Evolutionary conservation across 2,113 vertebrate genomes (phyloP), one percentile per base, ranked within the genome.

Genomic region (Myiozetetes cayanensis): DNA sequence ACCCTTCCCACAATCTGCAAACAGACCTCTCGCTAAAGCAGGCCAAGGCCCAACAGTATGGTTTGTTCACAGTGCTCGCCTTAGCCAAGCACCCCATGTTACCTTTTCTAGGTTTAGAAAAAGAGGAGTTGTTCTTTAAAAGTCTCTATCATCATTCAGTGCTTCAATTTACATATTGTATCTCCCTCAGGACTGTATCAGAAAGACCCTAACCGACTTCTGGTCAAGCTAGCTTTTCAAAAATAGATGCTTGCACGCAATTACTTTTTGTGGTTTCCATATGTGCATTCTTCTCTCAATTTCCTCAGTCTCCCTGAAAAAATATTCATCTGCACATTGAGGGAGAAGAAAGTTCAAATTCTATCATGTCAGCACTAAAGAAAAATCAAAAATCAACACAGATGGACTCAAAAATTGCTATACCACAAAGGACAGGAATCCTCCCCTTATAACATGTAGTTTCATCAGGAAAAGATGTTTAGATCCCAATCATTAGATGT

Each of bases 391-490:
- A 92, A 53, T 31, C 66, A 44, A 58, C 31, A 58, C 4, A 52
- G 15, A 58, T 46, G 3, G 5, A 88, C 25, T 72, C 14, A 89
- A 76, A 72, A 43, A 53, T 28, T 35, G 14, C n/a, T 41, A 8
- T 61, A 44, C 12, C 18, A 21, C 21, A 77, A 63, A 71, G 19
- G 13, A 31, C 28, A 71, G 28, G 35, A 81, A 66, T 70, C 8
- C 13, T 0, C 0, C 4, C 4, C 70, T 71, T 73, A 35, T 12
- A 52, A 20, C 25, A 25, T 0, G 2, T 14, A n/a, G 20, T 72
- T 93, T 65, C 15, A 15, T 55, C 6, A 21, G 5, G 10, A 58
- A 67, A 79, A 68, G 14, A 37, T 1, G 0, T 19, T 80, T 56
- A n/a, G 43, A 6, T 50, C 12, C 6, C 15, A 72, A 2, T 2